Base-by-base conservation (phyloP, 2,113 vertebrate genomes). In the Silurus asotus region DNA sequence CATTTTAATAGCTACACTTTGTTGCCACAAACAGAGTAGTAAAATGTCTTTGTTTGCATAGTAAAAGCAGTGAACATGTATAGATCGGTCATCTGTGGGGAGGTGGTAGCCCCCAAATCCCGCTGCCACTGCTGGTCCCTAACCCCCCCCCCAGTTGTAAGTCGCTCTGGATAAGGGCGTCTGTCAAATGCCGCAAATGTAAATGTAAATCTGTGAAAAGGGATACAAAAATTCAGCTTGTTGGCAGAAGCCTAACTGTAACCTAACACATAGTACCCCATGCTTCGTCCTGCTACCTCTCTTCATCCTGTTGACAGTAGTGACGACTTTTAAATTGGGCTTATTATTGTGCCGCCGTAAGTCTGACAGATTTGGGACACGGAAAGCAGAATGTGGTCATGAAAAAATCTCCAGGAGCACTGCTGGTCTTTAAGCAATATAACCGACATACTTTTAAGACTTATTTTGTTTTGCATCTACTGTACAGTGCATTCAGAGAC, bases 281-380 rank as follows among this genome's bases (percentile, higher is more conserved):
- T 83, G 37, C 28, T 10, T 64, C 62, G 19, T 19, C 55, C 14
- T 7, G 6, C 37, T n/a, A 19, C 48, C 45, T 53, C 0, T 81
- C 13, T 48, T 2, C 84, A 28, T 84, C n/a, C 25, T 76, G 25
- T 83, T 70, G 17, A 25, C 45, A 19, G 61, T 5, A 53, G 49
- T 87, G 83, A 61, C 81, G 72, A 53, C 55, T 37, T 62, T 75
- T 79, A 53, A 48, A 17, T 56, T 67, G 15, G 61, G 25, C 51
- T 58, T 72, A 45, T 83, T 55, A 62, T 45, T n/a, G 65, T 58
- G 51, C 53, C 20, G 45, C 23, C 10, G 25, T 75, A 58, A 70
- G 17, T 37, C 37, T 5, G 56, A 65, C 75, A 56, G 49, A 79
- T 88, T 84, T 65, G 80, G 75, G 81, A 28, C 23, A 19, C 28